Evolutionary conservation across 2,888 invertebrate species (phyloP).

Genomic region (Thera obeliscata): DNA sequence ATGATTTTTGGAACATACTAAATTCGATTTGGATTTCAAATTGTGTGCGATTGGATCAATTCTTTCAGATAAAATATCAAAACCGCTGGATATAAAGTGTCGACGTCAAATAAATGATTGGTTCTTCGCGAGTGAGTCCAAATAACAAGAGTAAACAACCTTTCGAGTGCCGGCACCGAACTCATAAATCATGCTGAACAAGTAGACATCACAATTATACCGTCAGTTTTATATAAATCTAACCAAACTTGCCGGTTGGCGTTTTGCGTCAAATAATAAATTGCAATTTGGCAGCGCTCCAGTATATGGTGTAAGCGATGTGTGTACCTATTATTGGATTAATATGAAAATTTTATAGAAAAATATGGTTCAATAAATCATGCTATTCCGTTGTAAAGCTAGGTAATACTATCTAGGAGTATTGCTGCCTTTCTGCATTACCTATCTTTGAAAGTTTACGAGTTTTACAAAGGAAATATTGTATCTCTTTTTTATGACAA

Average conservation of each 20-base stretch:
- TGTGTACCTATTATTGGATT: slow-evolving; percentile 47
- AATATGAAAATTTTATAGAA: slow-evolving; percentile 40
- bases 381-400: slow-evolving; percentile 13
- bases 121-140: slow-evolving; percentile 20
- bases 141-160: slow-evolving; percentile 32
- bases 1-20: too few relatives aligned
- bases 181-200: slow-evolving; percentile 45
- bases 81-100: slow-evolving; percentile 2
- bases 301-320: slow-evolving; percentile 52
- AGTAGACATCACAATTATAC: slow-evolving; percentile 49
- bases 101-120: slow-evolving; percentile 18
- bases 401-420: slow-evolving; percentile 18
- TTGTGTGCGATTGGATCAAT: background rate
- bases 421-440: slow-evolving; percentile 7
- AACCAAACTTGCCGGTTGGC: slow-evolving; percentile 41
- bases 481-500: background rate
- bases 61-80: background rate
- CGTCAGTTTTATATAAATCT: slow-evolving; percentile 52
- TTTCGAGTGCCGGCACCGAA: slow-evolving; percentile 36
- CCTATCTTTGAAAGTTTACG: background rate
- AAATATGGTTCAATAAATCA: slow-evolving; percentile 33
- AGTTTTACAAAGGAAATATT: slow-evolving; percentile 2
- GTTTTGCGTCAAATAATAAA: slow-evolving; percentile 68
- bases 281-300: slow-evolving; percentile 62
- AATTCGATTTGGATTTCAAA: too few relatives aligned